Evolutionary conservation across 2,797 vertebrate genomes (phyloP), one percentile per base, ranked within the genome.

Genomic region (Halcyon badia): DNA sequence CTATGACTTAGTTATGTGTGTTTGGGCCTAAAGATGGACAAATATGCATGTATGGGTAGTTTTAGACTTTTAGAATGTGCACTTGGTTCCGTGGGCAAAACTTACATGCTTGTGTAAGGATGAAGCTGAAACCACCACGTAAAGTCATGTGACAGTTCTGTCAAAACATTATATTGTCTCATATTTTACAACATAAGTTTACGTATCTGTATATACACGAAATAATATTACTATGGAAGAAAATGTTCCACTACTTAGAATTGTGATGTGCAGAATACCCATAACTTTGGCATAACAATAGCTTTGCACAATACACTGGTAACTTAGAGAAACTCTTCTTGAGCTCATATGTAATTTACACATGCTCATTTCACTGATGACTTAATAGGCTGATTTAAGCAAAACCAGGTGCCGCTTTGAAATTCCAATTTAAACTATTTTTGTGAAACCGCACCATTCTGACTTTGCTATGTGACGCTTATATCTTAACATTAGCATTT

Each of bases 401-500:
- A 91, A 82, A 91, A 94, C 4, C 57, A 87, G 68, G 37, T 90
- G 58, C 48, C 2, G 10, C 56, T 89, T 83, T 92, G 68, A 94
- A 92, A 93, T 89, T 86, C 41, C 14, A 57, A 0, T 70, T 75
- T 90, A 81, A 80, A 62, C 9, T 81, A 16, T 85, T 96, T 85
- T 82, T 77, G 48, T 82, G 64, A 35, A 77, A 73, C 44, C 72
- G 58, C 22, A 69, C 51, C 39, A 48, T 80, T 80, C 49, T 78
- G 49, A 89, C 61, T 91, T 94, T 33, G 70, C 37, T 91, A 11
- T 6, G 5, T 80, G 58, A 95, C 52, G 56, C 79, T 91, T 94
- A 48, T 20, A 64, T 92, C 69, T 73, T 82, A 78, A 69, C 51
- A 71, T 66, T 61, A 88, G 37, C 30, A 72, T 78, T 96, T 96